A percentile compares a stretch with the other conserved stretches of the same genome.
Evolutionary conservation across 2,888 invertebrate genomes (phyloP).

Genomic region (Odontomyia ornata): DNA sequence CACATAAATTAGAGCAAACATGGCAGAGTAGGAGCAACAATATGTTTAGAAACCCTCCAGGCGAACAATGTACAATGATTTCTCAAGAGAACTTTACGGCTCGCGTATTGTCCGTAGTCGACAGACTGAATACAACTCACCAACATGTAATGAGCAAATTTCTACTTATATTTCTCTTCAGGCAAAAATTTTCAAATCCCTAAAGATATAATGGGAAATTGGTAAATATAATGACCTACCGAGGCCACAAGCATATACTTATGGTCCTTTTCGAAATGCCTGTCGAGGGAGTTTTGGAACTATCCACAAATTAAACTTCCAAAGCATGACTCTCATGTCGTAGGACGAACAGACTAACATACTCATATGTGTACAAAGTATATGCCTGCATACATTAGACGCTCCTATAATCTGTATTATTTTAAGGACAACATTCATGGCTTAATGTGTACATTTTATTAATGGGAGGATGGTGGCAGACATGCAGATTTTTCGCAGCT

Average conservation of each 20-base stretch:
- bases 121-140: too few relatives aligned
- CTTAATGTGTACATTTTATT: conserved; percentile 24
- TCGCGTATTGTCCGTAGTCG: too few relatives aligned
- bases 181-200: not conserved
- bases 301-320: not conserved
- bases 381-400: not conserved
- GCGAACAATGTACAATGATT: too few relatives aligned
- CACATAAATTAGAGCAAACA: too few relatives aligned
- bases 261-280: not conserved
- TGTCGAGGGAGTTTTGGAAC: not conserved
- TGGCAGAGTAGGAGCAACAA: too few relatives aligned
- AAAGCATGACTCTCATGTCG: not conserved
- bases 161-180: too few relatives aligned
- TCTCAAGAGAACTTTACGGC: too few relatives aligned
- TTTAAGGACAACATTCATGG: not conserved
- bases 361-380: too few relatives aligned
- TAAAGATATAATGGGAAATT: not conserved
- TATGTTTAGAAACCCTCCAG: too few relatives aligned
- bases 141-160: too few relatives aligned
- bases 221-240: conserved; percentile 2
- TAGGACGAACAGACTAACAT: too few relatives aligned
- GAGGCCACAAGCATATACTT: not conserved
- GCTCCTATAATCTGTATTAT: not conserved
- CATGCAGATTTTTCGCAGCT: conserved; percentile 8
- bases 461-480: not conserved